Conservation (phyloP, 2,888 invertebrate genomes). For the Ernsta delagoae region DNA sequence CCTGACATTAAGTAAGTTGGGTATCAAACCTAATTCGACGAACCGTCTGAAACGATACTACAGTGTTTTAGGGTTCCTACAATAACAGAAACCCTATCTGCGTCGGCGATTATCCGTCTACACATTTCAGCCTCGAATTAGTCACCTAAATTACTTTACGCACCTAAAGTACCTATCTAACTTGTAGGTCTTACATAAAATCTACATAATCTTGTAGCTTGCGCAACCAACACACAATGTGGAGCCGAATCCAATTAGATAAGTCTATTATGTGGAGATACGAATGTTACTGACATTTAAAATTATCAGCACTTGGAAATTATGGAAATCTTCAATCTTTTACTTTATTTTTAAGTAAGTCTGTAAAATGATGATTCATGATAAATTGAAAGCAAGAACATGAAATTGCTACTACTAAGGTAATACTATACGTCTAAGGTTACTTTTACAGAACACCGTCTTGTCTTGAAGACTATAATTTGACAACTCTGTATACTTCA, state of each 20-base stretch:
- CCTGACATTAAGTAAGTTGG: too few relatives aligned
- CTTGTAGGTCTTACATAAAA: conserved; percentile 25
- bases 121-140: conserved; percentile 14
- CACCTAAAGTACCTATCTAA: neutral
- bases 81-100: conserved; percentile 43
- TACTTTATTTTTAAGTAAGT: neutral
- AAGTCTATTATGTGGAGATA: conserved; percentile 17
- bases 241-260: conserved; percentile 22
- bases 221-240: conserved; percentile 23
- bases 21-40: conserved; percentile 26
- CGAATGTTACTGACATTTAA: conserved; percentile 5
- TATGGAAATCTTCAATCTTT: neutral
- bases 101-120: conserved; percentile 28
- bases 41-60: conserved; percentile 24
- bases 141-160: conserved; percentile 7
- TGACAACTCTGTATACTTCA: neutral
- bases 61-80: conserved; percentile 32
- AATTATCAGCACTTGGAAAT: neutral
- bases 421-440: too few relatives aligned
- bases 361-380: neutral
- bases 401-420: too few relatives aligned
- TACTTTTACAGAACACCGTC: neutral
- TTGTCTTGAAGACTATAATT: neutral
- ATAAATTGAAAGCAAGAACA: too few relatives aligned
- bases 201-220: conserved; percentile 23